Evolutionary conservation across 2,113 vertebrate genomes (phyloP).

Genomic region (Pterocles orientalis): DNA sequence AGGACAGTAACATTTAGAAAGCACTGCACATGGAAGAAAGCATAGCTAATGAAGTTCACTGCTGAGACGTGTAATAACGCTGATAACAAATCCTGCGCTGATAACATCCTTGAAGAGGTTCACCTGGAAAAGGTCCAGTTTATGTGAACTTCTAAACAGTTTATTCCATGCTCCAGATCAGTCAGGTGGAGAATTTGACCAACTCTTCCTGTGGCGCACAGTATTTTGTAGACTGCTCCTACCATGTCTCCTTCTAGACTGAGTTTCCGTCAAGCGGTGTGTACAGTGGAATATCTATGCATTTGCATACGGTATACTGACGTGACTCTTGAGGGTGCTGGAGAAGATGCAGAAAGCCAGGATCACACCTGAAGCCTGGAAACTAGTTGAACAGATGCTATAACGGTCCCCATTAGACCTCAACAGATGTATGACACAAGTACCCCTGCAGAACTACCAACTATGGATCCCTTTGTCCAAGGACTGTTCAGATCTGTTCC

Average conservation of each 20-base stretch:
- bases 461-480: neutral
- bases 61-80: neutral
- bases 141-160: neutral
- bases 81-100: neutral
- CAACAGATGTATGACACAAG: rapidly evolving
- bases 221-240: neutral
- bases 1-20: constrained; percentile 25
- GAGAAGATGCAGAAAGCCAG: neutral
- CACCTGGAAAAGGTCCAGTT: constrained; percentile 9
- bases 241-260: rapidly evolving
- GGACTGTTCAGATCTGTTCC: neutral
- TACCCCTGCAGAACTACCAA: neutral
- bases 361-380: neutral
- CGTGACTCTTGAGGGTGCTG: rapidly evolving
- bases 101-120: neutral
- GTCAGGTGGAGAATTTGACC: neutral
- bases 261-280: neutral
- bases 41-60: neutral
- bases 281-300: rapidly evolving
- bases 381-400: neutral
- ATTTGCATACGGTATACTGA: neutral
- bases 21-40: neutral
- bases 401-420: too few relatives aligned
- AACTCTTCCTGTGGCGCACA: neutral
- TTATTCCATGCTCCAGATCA: neutral